These are phyloP conservation scores for Drosophila asahinai DNA, from an alignment of 1,140 invertebrate genomes.

Conservation along the genomic window DNA sequence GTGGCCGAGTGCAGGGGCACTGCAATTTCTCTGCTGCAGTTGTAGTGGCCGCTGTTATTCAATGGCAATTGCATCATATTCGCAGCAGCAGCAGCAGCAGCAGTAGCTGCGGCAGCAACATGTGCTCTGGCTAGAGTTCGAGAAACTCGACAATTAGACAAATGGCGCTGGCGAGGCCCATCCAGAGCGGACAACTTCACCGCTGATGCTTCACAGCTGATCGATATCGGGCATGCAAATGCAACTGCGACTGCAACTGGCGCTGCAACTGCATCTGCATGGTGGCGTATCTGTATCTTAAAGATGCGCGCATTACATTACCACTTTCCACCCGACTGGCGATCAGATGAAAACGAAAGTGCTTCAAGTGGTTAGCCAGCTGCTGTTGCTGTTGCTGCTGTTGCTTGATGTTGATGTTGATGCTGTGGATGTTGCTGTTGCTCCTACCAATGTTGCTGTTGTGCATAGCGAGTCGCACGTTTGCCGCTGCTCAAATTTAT, in stretches of 20 bases:
- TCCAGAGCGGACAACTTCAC: slow-evolving; percentile 37
- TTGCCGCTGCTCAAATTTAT: slow-evolving; percentile 57
- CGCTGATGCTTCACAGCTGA: slow-evolving; percentile 64
- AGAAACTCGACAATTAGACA: slow-evolving; percentile 78
- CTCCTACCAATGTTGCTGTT: slow-evolving; percentile 23
- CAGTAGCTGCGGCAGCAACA: slow-evolving; percentile 32
- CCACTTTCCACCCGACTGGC: slow-evolving; percentile 74
- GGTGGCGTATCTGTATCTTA: slow-evolving; percentile 57
- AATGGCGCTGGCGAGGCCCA: slow-evolving; percentile 40
- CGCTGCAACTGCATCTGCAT: slow-evolving; percentile 31
- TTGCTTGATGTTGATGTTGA: slow-evolving; percentile 27
- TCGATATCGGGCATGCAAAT: slow-evolving; percentile 72
- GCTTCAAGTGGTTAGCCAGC: slow-evolving; percentile 72
- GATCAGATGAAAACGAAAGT: slow-evolving; percentile 83
- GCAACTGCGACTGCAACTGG: slow-evolving; percentile 37
- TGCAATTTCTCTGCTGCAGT: slow-evolving; percentile 59
- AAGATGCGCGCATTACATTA: slow-evolving; percentile 79
- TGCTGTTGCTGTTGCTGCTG: slow-evolving; percentile 37
- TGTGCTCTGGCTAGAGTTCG: slow-evolving; percentile 61
- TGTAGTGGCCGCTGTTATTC: slow-evolving; percentile 55
- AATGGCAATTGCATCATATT: slow-evolving; percentile 74
- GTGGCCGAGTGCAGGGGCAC: slow-evolving; percentile 37
- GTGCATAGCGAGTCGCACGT: slow-evolving; percentile 60
- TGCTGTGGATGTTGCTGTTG: slow-evolving; percentile 26
- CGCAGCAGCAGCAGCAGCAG: slow-evolving; percentile 16